Base-by-base conservation (phyloP, 2,113 vertebrate genomes). In the Sinocyclocheilus anshuiensis region DNA sequence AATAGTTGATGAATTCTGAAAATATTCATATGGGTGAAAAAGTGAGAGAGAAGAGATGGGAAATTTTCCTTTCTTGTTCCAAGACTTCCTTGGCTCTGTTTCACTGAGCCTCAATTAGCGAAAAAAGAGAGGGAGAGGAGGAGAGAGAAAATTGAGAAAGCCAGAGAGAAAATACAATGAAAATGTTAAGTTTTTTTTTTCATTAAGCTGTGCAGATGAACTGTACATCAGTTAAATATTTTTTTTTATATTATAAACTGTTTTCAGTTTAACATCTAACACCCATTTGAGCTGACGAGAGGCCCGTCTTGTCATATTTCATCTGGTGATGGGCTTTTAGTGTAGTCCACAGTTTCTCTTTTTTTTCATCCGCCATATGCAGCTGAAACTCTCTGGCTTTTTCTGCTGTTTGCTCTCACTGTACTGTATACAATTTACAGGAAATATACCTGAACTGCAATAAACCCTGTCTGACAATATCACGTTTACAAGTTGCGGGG, bases 1-100 rank as follows among this genome's bases (percentile, higher is more conserved):
- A 86, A 86, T 81, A 86, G 77, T 81, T 86, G 79, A 86, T 86
- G 85, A 61, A 86, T 75, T 86, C 78, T 81, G 78, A 72, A 81
- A 72, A 81, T 81, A 86, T 75, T 86, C 85, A 81, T 81, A 42
- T 63, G 57, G 26, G 48, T 77, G 57, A 18, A 78, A 67, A 77
- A 81, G 29, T 77, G 57, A 67, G 75, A 85, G 53, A 42, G 48
- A 59, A 61, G 50, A 71, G 77, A 61, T 22, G n/a, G 78, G 57
- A 33, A 86, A 69, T 59, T 24, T 78, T 39, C 4, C 75, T 79
- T 86, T 80, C 76, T 86, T 86, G 84, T 86, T 71, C 45, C 36
- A 59, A 33, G 45, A 36, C 83, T 77, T 74, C 26, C 48, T 48
- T 50, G 76, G 63, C 63, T 86, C n/a, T 55, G 77, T 71, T 86